Evolutionary conservation across 1,140 invertebrate species (phyloP).

Genomic region (Drosophila punjabiensis): DNA sequence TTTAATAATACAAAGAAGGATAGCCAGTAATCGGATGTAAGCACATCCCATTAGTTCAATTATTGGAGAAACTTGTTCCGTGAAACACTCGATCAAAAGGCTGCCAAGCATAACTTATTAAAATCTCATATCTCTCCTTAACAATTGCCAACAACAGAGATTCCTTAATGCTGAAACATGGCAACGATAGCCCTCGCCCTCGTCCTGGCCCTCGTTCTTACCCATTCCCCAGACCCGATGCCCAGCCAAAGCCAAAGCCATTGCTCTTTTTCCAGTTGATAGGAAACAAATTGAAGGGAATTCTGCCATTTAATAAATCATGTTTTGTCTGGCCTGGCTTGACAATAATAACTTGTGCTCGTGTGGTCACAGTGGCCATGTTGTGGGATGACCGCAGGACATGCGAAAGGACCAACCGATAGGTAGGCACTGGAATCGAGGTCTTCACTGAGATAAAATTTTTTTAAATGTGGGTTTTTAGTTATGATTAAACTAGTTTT

Average conservation of each 20-base stretch:
- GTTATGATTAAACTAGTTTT: not conserved
- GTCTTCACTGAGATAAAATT: not conserved
- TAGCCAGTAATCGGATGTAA: slow-evolving; percentile 4
- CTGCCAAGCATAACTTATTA: slow-evolving; percentile 67
- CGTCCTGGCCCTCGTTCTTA: not conserved
- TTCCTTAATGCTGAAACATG: slow-evolving; percentile 20
- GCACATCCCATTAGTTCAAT: slow-evolving; percentile 24
- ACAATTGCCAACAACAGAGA: slow-evolving; percentile 44
- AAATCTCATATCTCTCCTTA: slow-evolving; percentile 70
- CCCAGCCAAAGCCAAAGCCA: slow-evolving; percentile 33
- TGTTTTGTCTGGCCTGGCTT: slow-evolving; percentile 81
- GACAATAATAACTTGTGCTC: slow-evolving; percentile 81
- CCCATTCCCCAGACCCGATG: not conserved
- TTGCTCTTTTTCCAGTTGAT: slow-evolving; percentile 81
- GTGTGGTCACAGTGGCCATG: slow-evolving; percentile 70
- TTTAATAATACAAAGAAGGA: not conserved
- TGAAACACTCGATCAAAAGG: slow-evolving; percentile 39
- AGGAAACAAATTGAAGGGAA: slow-evolving; percentile 83
- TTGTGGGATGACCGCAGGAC: slow-evolving; percentile 57
- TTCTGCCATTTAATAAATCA: slow-evolving; percentile 83
- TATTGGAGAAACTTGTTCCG: slow-evolving; percentile 7
- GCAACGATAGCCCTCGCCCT: slow-evolving; percentile 4
- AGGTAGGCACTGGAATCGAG: slow-evolving; percentile 47
- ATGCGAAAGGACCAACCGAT: slow-evolving; percentile 34
- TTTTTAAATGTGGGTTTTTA: not conserved